phyloP scores from a whole-genome alignment of 2,888 invertebrate species.

The Rosalia funebris region DNA sequence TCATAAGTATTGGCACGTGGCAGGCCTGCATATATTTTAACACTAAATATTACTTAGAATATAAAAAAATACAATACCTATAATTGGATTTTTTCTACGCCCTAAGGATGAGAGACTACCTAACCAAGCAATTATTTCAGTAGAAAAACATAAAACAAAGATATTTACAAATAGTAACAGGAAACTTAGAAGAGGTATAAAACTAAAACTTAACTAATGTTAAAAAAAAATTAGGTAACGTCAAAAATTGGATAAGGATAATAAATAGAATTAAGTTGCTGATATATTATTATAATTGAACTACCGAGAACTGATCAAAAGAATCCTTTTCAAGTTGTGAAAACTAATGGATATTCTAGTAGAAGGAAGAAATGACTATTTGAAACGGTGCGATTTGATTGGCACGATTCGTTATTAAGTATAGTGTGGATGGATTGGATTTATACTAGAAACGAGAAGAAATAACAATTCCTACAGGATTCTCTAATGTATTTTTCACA shows the following conservation, averaged over 20 bases:
- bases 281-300: constrained; percentile 6
- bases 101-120: constrained; percentile 17
- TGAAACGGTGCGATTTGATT: not conserved
- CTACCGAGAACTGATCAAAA: constrained; percentile 16
- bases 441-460: not conserved
- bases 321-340: constrained; percentile 14
- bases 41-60: constrained; percentile 23
- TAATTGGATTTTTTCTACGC: constrained; percentile 2
- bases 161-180: constrained; percentile 29
- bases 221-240: constrained; percentile 22
- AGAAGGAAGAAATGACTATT: not conserved
- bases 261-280: constrained; percentile 17
- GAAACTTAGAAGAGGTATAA: not conserved
- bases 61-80: constrained; percentile 22
- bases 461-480: constrained; percentile 11
- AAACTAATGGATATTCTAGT: not conserved
- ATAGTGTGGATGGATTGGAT: not conserved
- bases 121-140: constrained; percentile 30
- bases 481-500: constrained; percentile 14
- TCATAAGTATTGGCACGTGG: constrained; percentile 52
- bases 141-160: constrained; percentile 32
- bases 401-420: not conserved
- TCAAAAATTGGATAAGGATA: constrained; percentile 13
- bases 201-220: constrained; percentile 15
- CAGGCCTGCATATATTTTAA: constrained; percentile 49